Conservation (phyloP, 2,797 vertebrate genomes). For the Lacerta agilis region DNA sequence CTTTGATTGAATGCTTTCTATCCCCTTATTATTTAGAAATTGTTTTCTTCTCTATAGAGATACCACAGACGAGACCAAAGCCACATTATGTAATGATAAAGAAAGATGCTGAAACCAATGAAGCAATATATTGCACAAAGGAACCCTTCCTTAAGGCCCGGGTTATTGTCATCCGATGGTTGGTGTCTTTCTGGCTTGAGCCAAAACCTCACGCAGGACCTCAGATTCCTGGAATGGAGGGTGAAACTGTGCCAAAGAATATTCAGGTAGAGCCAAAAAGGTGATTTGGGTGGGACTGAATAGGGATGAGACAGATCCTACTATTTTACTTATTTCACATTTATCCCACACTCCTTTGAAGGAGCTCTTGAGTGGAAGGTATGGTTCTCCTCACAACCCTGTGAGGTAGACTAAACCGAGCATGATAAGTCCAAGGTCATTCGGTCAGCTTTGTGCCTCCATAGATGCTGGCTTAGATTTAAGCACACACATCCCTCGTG, state of each 20-base stretch:
- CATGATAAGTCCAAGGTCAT: background rate
- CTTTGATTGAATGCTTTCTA: slow-evolving; percentile 26
- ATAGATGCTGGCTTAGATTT: background rate
- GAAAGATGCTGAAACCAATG: slow-evolving; percentile 92
- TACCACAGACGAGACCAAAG: slow-evolving; percentile 94
- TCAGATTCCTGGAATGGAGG: slow-evolving; percentile 95
- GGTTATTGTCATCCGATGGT: slow-evolving; percentile 98
- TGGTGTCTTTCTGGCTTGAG: slow-evolving; percentile 99
- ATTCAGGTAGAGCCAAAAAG: slow-evolving; percentile 87
- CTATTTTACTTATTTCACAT: background rate
- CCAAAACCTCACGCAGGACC: slow-evolving; percentile 89
- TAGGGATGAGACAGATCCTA: background rate
- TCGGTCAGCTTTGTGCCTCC: background rate
- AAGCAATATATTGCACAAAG: slow-evolving; percentile 94
- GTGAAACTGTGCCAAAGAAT: slow-evolving; percentile 97
- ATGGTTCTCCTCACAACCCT: background rate
- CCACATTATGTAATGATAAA: slow-evolving; percentile 93
- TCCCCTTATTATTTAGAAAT: background rate
- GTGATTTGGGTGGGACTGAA: background rate
- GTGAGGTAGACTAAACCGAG: background rate
- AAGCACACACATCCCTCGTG: background rate
- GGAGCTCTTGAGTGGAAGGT: background rate
- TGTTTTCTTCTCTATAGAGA: slow-evolving; percentile 80
- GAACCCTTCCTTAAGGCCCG: slow-evolving; percentile 96
- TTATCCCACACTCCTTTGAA: background rate